These are phyloP conservation scores for Uria aalge DNA, from an alignment of 2,113 vertebrate genomes.

Conservation along the genomic window DNA sequence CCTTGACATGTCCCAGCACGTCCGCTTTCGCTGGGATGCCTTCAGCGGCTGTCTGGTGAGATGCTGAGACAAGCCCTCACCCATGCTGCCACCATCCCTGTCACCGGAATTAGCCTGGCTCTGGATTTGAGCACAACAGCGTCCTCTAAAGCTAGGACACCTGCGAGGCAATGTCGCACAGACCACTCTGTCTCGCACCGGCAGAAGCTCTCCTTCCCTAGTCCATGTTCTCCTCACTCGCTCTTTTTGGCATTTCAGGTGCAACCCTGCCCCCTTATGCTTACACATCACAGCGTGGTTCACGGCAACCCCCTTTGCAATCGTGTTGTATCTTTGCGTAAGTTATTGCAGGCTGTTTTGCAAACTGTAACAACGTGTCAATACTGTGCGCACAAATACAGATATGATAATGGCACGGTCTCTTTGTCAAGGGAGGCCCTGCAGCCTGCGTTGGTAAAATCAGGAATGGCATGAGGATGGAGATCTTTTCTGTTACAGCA, in stretches of 20 bases:
- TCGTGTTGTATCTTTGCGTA: neutral
- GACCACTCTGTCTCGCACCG: neutral
- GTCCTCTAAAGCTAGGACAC: neutral
- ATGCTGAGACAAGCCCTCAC: neutral
- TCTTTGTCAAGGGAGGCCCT: neutral
- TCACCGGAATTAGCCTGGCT: neutral
- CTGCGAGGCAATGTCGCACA: neutral
- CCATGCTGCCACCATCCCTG: neutral
- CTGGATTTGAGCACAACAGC: neutral
- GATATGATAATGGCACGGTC: neutral
- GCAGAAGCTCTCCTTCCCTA: neutral
- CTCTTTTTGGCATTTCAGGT: constrained; percentile 36
- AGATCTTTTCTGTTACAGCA: neutral
- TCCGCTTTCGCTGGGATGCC: neutral
- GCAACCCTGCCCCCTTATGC: constrained; percentile 59
- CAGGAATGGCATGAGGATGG: neutral
- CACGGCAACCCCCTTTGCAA: neutral
- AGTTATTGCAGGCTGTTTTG: neutral
- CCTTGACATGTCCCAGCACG: neutral
- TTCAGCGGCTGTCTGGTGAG: neutral
- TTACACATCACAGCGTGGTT: neutral
- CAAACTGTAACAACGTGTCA: neutral
- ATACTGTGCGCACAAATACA: neutral
- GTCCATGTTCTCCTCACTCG: neutral
- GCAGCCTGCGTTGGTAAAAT: neutral